Evolutionary conservation across 2,888 invertebrate genomes (phyloP), one percentile per base, ranked within the genome.

Genomic region (Pasiphila rectangulata): DNA sequence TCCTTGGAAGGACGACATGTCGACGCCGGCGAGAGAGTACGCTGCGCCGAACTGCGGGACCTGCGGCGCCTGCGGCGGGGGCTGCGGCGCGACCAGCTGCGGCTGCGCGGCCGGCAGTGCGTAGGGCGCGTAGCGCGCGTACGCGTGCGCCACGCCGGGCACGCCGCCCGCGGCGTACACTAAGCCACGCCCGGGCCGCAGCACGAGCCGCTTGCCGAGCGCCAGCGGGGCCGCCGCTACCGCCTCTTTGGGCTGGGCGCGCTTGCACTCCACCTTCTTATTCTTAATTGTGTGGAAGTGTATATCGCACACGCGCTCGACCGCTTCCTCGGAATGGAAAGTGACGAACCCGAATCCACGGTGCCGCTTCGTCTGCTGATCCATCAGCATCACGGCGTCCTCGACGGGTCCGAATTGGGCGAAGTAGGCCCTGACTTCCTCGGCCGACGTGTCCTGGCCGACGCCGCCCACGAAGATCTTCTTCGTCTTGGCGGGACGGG

Each of bases 401-500:
- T 96, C 96, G 12, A 96, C 96, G 71, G 94, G 94, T 10, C 96
- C 96, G 79, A 96, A 96, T 81, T 96, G 96, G 58, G 93, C 93
- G 90, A 96, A 96, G 82, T 96, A 96, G 23, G 94, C 94, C 79
- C 96, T 94, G 4, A 96, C 96, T 81, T 96, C 96, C 46, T 96
- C 96, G 41, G 95, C 95, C 19, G 95, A 95, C 1, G 96, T 96
- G 87, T 96, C 96, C 80, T 96, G 96, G 46, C 96, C 96, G 51
- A 96, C 96, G 46, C 96, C 96, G 41, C 96, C 96, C 15, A 96
- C 96, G 84, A 96, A 96, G 60, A 96, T 96, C 90, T 96, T 96
- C 88, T 96, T 96, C 63, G 95, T 96, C 71, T 95, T 94, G 75
- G 95, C 95, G 43, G 95, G 94, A 66, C 95, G 94, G 27, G 96